phyloP scores from a whole-genome alignment of 2,797 vertebrate species.

The Eurystomus glaucurus region DNA sequence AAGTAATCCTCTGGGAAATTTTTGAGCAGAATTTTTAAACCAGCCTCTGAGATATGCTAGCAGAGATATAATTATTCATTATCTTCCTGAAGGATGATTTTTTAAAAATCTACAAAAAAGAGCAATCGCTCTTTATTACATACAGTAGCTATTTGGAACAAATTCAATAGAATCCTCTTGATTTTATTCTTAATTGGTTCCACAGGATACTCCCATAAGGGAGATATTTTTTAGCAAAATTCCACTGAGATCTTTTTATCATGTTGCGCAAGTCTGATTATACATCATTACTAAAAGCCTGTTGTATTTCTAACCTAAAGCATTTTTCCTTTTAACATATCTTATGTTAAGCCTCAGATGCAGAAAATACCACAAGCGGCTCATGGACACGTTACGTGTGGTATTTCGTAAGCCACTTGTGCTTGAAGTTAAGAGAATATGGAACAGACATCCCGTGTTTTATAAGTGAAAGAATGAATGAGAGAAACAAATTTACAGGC shows the following conservation, averaged over 20 bases:
- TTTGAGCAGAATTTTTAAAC: not conserved
- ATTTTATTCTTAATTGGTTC: conserved; percentile 32
- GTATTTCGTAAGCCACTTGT: not conserved
- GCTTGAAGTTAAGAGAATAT: not conserved
- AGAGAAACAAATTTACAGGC: conserved; percentile 2
- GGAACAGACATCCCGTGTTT: conserved; percentile 6
- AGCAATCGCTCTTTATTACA: not conserved
- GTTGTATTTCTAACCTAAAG: not conserved
- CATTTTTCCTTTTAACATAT: not conserved
- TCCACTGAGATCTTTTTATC: conserved; percentile 10
- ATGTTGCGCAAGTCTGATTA: conserved; percentile 9
- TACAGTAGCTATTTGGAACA: not conserved
- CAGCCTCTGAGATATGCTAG: not conserved
- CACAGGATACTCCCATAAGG: not conserved
- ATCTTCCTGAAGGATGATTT: not conserved
- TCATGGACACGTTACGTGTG: not conserved
- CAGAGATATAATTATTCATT: conserved; percentile 5
- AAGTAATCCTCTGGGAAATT: not conserved
- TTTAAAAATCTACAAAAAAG: not conserved
- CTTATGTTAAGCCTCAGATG: not conserved
- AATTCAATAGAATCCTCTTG: conserved; percentile 10
- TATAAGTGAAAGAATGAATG: not conserved
- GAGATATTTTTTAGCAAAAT: conserved; percentile 25
- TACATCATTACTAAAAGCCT: not conserved
- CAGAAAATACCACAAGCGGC: not conserved